Percentiles rank a stretch among this genome's conserved stretches.
Conservation (phyloP, 2,113 vertebrate genomes). For the Melanocharis versteri region DNA sequence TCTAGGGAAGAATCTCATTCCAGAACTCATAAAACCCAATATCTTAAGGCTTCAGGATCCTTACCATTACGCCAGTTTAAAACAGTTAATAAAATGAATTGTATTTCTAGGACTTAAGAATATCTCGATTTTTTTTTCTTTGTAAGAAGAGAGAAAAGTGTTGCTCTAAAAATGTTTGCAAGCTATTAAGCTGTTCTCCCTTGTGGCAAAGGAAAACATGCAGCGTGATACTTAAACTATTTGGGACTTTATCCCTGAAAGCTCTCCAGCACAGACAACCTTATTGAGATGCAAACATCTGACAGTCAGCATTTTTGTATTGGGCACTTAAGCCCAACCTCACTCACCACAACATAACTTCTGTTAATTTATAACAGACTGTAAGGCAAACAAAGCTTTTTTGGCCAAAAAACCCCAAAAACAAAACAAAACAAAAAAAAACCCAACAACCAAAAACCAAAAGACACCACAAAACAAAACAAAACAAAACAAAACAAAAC, state of each 20-base stretch:
- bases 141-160: not conserved
- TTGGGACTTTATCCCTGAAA: conserved; percentile 60
- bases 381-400: conserved; percentile 37
- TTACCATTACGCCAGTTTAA: not conserved
- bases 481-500: no score
- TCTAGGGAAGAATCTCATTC: not conserved
- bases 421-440: not conserved
- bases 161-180: conserved; percentile 11
- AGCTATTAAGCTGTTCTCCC: not conserved
- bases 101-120: not conserved
- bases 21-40: not conserved
- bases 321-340: conserved; percentile 53
- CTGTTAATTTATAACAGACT: conserved; percentile 70
- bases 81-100: conserved; percentile 4
- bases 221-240: conserved; percentile 31
- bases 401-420: not conserved
- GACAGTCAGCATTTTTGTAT: conserved; percentile 67
- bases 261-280: conserved; percentile 45
- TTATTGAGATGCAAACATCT: conserved; percentile 63
- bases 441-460: not conserved
- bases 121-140: not conserved
- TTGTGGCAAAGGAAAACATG: conserved; percentile 32
- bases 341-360: conserved; percentile 59
- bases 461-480: no score
- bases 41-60: not conserved